phyloP scores from a whole-genome alignment of 2,113 vertebrate genomes.

The Chrysochloris asiatica region DNA sequence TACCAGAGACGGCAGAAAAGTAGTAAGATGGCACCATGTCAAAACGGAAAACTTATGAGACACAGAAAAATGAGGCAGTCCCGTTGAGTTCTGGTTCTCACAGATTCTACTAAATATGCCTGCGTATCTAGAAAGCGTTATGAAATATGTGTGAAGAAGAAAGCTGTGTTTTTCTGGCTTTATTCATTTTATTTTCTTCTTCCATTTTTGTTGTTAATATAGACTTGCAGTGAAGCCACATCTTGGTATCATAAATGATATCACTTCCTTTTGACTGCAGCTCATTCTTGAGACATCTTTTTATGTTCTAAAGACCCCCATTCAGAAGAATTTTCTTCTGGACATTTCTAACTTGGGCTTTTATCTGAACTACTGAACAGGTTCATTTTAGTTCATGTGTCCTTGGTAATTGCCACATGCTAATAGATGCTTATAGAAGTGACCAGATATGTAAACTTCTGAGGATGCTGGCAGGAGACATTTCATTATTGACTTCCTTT shows the following conservation, averaged over 20 bases:
- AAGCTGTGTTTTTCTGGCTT: background rate
- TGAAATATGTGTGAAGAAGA: background rate
- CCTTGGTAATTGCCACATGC: background rate
- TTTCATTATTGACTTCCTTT: background rate
- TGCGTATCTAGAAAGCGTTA: constrained; percentile 1
- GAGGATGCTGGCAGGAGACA: background rate
- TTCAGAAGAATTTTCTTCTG: background rate
- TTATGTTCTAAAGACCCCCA: fast-evolving
- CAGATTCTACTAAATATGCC: background rate
- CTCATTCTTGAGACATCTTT: background rate
- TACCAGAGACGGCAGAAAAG: background rate
- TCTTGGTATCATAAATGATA: background rate
- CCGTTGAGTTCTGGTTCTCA: background rate
- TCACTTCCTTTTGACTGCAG: background rate
- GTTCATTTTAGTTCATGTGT: background rate
- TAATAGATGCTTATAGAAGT: background rate
- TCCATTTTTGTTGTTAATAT: background rate
- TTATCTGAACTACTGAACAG: background rate
- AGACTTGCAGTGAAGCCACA: background rate
- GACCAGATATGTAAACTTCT: background rate
- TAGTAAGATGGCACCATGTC: background rate
- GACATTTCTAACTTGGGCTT: background rate
- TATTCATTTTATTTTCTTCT: background rate
- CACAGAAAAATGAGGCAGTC: background rate
- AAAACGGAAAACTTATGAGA: background rate